These are phyloP conservation scores for Chloropsis cyanopogon DNA, from an alignment of 2,113 vertebrate genomes.

Conservation along the genomic window DNA sequence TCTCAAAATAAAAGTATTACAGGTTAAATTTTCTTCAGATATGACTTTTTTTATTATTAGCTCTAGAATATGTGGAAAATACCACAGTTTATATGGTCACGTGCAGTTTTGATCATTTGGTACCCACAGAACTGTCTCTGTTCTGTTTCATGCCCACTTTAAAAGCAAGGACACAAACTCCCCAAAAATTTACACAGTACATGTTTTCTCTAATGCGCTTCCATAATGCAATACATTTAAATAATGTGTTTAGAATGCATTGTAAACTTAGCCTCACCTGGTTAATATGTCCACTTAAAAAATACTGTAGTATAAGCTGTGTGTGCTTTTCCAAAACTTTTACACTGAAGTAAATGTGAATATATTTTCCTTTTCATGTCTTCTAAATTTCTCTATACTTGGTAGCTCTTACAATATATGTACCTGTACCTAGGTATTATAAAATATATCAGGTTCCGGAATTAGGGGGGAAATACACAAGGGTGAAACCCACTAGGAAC, in stretches of 20 bases:
- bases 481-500: background rate
- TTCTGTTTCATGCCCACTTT: background rate
- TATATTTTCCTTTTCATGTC: background rate
- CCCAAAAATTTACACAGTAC: fast-evolving
- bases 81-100: fast-evolving
- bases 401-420: background rate
- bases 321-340: background rate
- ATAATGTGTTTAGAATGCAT: background rate
- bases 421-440: background rate
- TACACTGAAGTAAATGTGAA: background rate
- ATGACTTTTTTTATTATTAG: fast-evolving
- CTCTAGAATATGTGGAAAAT: background rate
- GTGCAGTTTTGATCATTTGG: background rate
- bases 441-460: background rate
- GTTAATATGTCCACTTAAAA: background rate
- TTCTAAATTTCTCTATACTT: background rate
- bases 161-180: background rate
- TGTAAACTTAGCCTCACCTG: background rate
- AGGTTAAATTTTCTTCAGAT: background rate
- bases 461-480: background rate
- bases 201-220: background rate
- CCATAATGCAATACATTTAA: background rate
- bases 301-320: background rate
- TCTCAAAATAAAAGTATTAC: background rate
- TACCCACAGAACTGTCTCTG: background rate